phyloP scores from a whole-genome alignment of 2,888 invertebrate species.

The Epirrita christyi region DNA sequence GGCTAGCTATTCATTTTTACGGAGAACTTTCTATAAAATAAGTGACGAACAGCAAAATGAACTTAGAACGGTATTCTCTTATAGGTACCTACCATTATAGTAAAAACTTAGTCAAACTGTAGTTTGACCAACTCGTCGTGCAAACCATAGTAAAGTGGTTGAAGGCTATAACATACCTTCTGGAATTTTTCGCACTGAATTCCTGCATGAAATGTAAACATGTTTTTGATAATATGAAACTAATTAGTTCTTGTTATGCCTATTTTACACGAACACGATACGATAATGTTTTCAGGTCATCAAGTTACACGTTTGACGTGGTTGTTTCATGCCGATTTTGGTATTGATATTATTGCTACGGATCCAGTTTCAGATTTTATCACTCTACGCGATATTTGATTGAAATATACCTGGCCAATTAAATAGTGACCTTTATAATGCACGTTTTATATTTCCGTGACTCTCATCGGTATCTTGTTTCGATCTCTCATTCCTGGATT shows the following conservation, averaged over 20 bases:
- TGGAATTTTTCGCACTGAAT: no score
- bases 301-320: slow-evolving; percentile 9
- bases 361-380: neutral
- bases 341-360: slow-evolving; percentile 1
- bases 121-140: neutral
- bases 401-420: slow-evolving; percentile 1
- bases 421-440: neutral
- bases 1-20: slow-evolving; percentile 1
- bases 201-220: no score
- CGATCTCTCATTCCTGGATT: neutral
- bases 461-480: neutral
- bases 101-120: neutral
- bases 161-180: no score
- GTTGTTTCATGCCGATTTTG: slow-evolving; percentile 10
- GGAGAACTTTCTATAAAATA: neutral
- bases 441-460: neutral
- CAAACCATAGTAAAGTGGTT: no score
- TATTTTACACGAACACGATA: no score
- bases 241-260: no score
- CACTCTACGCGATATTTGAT: slow-evolving; percentile 1
- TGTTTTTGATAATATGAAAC: no score
- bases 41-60: neutral
- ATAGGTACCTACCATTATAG: neutral
- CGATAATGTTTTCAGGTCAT: neutral
- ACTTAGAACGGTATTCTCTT: neutral